Evolutionary conservation across 1,140 invertebrate species (phyloP), one percentile per base, ranked within the genome.

Genomic region (Aporrectodea caliginosa): DNA sequence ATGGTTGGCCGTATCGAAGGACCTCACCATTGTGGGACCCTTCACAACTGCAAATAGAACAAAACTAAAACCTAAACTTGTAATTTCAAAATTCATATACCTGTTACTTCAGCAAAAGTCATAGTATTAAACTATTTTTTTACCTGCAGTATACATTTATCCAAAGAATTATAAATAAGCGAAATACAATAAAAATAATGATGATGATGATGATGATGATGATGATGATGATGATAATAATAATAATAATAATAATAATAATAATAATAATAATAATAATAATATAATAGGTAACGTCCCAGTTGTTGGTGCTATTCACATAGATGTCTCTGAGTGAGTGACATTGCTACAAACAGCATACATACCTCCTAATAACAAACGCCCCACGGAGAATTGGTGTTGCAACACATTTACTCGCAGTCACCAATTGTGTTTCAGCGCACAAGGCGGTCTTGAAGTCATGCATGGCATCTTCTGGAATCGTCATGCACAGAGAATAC

Each of bases 1-100:
- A 88, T 75, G 86, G 83, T 69, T 88, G 84, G 27, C 84, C 84
- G 84, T 85, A 88, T 43, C 82, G 79, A 34, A 88, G 73, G 16
- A 83, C 83, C 22, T 85, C 79, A 16, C 85, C 86, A 76, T 82
- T 76, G 30, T 79, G 78, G 73, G 73, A 81, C 14, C 83, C 85
- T 81, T 85, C 83, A 73, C 79, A 81, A 79, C 87, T 87, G 77
- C 22, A 82, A 82, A 29, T 35, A 30, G 32, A 75, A 35, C 35
- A 75, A 35, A 31, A 77, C 31, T 34, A 75, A 14, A 34, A 34
- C 32, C 2, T 16, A 75, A 75, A n/a, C n/a, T n/a, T n/a, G n/a
- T n/a, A n/a, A n/a, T n/a, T n/a, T n/a, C n/a, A n/a, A n/a, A n/a
- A n/a, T n/a, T n/a, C n/a, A n/a, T n/a, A n/a, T n/a, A n/a, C n/a